A percentile compares a stretch with the other conserved stretches of the same genome.
Evolutionary conservation across 1,140 invertebrate species (phyloP).

Genomic region (Holcopasites calliopsidis): DNA sequence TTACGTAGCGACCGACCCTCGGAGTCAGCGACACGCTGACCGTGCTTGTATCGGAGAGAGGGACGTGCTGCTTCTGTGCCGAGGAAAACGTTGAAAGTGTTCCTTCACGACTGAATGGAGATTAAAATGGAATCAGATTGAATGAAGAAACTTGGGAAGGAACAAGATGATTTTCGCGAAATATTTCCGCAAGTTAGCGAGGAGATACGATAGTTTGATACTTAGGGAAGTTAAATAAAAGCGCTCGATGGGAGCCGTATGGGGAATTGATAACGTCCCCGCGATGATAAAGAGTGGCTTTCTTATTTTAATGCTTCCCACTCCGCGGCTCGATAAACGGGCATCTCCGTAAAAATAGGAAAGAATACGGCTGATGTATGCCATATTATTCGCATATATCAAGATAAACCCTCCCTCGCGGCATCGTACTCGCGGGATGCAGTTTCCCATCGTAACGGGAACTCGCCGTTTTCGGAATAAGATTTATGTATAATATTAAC

Average conservation of each 20-base stretch:
- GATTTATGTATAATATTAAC: conserved; percentile 40
- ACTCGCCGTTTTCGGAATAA: conserved; percentile 31
- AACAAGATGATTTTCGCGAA: no score
- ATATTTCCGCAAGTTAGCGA: no score
- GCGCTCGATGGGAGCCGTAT: not conserved
- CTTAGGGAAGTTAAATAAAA: conserved; percentile 11
- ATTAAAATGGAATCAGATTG: no score
- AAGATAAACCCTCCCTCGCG: conserved; percentile 32
- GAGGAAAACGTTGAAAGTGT: no score
- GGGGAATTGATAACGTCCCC: conserved; percentile 1
- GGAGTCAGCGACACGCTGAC: not conserved
- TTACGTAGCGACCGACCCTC: conserved; percentile 28
- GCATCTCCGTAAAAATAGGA: conserved; percentile 50
- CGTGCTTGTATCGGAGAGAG: no score
- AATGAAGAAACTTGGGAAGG: no score
- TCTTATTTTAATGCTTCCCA: conserved; percentile 40
- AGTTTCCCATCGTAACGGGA: conserved; percentile 12
- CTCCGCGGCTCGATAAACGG: conserved; percentile 26
- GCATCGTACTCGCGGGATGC: not conserved
- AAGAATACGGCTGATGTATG: conserved; percentile 41
- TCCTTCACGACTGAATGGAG: no score
- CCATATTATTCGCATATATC: conserved; percentile 51
- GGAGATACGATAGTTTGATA: not conserved
- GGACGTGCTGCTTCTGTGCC: not conserved
- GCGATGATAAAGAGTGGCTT: conserved; percentile 30